These are phyloP conservation scores for Tadarida brasiliensis DNA, from an alignment of 2,797 vertebrate species.

Conservation along the genomic window DNA sequence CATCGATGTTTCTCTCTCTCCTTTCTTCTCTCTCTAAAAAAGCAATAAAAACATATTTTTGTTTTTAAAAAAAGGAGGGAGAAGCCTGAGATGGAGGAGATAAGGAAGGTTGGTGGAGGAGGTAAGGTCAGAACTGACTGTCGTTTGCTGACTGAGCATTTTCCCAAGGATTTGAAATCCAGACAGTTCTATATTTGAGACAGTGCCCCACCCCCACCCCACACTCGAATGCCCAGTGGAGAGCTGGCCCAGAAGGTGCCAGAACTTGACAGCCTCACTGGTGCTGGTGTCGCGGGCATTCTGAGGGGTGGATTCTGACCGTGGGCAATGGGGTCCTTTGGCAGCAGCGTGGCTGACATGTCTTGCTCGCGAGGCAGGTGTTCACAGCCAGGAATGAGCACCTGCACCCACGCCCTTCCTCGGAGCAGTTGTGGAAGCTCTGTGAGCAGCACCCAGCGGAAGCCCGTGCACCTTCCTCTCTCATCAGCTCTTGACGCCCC, in stretches of 20 bases:
- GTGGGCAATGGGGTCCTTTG: accelerated
- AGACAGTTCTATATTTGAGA: accelerated
- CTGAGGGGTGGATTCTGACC: too few relatives aligned
- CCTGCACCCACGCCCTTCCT: accelerated
- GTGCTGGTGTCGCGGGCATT: accelerated
- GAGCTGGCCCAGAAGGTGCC: background rate
- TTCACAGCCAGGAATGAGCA: accelerated
- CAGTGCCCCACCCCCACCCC: background rate
- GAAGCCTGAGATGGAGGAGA: too few relatives aligned
- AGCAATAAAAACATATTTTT: too few relatives aligned
- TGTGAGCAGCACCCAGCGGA: accelerated
- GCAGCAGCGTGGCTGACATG: accelerated
- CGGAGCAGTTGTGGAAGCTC: accelerated
- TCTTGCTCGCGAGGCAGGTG: accelerated
- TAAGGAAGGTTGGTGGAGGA: background rate
- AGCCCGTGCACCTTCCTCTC: accelerated
- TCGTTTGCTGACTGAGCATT: background rate
- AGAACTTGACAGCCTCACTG: accelerated
- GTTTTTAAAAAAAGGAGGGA: background rate
- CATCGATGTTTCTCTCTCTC: too few relatives aligned
- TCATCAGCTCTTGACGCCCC: background rate
- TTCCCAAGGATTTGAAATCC: background rate
- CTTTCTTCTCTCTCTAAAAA: too few relatives aligned
- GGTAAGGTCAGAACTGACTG: too few relatives aligned
- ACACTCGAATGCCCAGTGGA: background rate